Base-by-base conservation (phyloP, 2,888 invertebrate species). In the Conchocele bisecta region DNA sequence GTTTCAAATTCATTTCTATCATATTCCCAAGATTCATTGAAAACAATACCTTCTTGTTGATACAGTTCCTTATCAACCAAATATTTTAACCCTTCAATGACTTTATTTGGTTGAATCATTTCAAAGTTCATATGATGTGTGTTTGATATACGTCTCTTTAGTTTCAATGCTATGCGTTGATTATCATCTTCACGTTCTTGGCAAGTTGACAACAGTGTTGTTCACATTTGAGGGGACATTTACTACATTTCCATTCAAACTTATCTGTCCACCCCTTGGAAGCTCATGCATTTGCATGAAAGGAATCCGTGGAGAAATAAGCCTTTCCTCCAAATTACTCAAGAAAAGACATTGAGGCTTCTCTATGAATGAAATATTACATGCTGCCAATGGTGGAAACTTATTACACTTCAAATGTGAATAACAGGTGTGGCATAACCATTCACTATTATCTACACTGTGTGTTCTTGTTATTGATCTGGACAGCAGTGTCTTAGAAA, bases 221-320 rank as follows among this genome's bases (percentile, higher is more conserved):
- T 50, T 29, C 1, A 60, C 24, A 44, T 67, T 28, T 35, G 46
- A 6, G 37, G 60, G 67, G 15, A 67, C 54, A 54, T 60, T 60
- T n/a, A 67, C 67, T 0, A 67, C 35, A 29, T 58, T 53, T 6
- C 67, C 67, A 22, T 22, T 29, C 3, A 67, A 20, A 26, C 46
- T 46, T 24, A 33, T 22, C 26, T 67, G 67, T 15, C 29, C 29
- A 20, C 65, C 65, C 24, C 46, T 29, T n/a, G 67, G 67, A 20
- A 53, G 15, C 26, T 67, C 22, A 33, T 37, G 37, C 15, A 67
- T 11, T 22, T 41, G 26, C 67, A 60, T 67, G 31, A 67, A 67
- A 1, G 60, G 67, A 7, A 60, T 42, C 15, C 60, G 17, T 7
- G 29, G 35, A n/a, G 53, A 4, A 13, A 60, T 26, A 13, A 67